Evolutionary conservation across 30 jellyfish, hydroid and myxozoan species (phyloP), one percentile per base, ranked within the genome.

Genomic region (Aurelia sp.): DNA sequence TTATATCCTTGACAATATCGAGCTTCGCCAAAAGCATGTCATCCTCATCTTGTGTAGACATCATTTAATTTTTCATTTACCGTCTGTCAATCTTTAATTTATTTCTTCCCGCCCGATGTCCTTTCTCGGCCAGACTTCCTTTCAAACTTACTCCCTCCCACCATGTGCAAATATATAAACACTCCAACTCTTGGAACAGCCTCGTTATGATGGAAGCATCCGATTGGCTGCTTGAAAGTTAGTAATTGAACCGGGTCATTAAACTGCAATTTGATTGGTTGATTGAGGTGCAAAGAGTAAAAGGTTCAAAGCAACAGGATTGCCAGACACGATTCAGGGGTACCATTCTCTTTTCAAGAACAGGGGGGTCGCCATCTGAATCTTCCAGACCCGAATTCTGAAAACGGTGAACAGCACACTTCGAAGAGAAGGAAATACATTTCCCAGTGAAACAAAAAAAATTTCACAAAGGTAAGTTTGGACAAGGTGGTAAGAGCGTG

Each of bases 1-100:
- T 76, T 30, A 86, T 76, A 20, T 86, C 96, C 60, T 86, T 86
- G 75, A 86, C 41, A 19, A 76, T 79, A 66, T 86, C 96, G 11
- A 86, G 96, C 62, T 76, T 86, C 4, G 63, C 79, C 30, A 81
- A 20, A 24, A 75, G 64, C 58, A 72, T 15, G 17, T 50, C 50
- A 16, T 86, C 90, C 11, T 86, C 90, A 2, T 85, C 89, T 67
- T 82, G 80, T 13, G 80, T 20, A 16, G 92, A 74, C 27, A 40
- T 35, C 92, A 82, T 82, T 16, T 8, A 16, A 44, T 44, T 40
- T 40, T 40, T 44, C 50, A 44, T 44, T 44, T 44, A 44, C 55
- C 55, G 55, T 44, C 55, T 44, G 55, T 44, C 55, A 13, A 44
- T 44, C 63, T 33, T 38, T 59, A 40, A 38, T 15, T 24, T 24